Percentiles rank a stretch among this genome's conserved stretches.
Evolutionary conservation across 2,113 vertebrate species (phyloP).

Genomic region (Ceyx margarethae): DNA sequence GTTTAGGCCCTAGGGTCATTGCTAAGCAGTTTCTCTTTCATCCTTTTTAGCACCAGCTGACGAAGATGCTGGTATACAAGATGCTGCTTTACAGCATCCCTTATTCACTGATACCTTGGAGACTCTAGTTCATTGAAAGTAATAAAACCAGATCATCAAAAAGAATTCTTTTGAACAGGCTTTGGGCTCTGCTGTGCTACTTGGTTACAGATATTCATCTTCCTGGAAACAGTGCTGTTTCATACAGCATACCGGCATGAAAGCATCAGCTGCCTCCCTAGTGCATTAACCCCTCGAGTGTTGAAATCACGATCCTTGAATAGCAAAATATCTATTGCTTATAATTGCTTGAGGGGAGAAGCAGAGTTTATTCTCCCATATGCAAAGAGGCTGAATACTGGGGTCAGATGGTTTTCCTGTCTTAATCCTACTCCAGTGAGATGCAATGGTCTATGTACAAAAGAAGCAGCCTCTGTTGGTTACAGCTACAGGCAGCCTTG

Average conservation of each 20-base stretch:
- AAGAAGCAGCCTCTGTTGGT: background rate
- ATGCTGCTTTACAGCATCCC: constrained; percentile 65
- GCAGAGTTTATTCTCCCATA: background rate
- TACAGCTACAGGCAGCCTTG: background rate
- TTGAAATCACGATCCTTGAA: constrained; percentile 45
- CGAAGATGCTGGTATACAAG: constrained; percentile 64
- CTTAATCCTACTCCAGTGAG: background rate
- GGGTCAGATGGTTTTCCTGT: background rate
- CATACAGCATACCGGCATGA: constrained; percentile 46
- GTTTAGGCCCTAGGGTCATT: constrained; percentile 63
- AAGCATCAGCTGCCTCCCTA: constrained; percentile 61
- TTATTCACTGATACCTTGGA: constrained; percentile 70
- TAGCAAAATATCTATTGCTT: constrained; percentile 32
- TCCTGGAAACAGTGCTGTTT: constrained; percentile 64
- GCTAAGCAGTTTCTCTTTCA: constrained; percentile 68
- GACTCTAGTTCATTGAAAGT: constrained; percentile 71
- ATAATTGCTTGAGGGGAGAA: constrained; percentile 47
- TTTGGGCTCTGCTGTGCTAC: constrained; percentile 69
- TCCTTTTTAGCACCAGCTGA: constrained; percentile 60
- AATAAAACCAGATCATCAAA: constrained; percentile 73
- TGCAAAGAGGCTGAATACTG: background rate
- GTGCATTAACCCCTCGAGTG: constrained; percentile 61
- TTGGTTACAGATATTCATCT: constrained; percentile 70
- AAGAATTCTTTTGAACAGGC: constrained; percentile 70
- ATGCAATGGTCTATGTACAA: background rate